A percentile compares a stretch with the other conserved stretches of the same genome.
Evolutionary conservation across 2,113 vertebrate genomes (phyloP).

Genomic region (Oxyruncus cristatus): DNA sequence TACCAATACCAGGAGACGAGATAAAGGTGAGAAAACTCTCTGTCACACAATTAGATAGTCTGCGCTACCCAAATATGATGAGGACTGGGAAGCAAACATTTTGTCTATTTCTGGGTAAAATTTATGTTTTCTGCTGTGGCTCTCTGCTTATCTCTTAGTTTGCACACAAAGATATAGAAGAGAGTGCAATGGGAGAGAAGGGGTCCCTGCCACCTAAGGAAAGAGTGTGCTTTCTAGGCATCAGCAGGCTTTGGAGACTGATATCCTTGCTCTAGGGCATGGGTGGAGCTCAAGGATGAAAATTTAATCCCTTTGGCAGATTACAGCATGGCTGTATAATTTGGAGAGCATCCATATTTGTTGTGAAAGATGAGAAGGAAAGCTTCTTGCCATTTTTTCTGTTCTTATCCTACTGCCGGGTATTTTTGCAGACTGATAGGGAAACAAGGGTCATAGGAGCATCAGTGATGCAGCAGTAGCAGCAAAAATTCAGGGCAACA

Average conservation of each 20-base stretch:
- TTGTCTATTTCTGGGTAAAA: background rate
- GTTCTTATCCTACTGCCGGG: background rate
- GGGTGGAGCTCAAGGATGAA: background rate
- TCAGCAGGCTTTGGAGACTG: background rate
- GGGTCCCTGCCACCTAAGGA: background rate
- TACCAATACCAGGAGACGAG: background rate
- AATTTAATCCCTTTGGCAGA: background rate
- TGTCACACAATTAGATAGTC: background rate
- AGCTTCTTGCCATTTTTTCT: background rate
- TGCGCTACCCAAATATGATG: accelerated
- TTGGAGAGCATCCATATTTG: background rate
- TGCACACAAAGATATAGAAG: background rate
- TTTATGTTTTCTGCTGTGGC: background rate
- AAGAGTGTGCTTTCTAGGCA: background rate
- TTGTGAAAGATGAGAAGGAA: background rate
- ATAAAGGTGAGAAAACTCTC: background rate
- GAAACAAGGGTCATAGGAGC: background rate
- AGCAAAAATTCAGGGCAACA: background rate
- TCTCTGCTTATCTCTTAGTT: background rate
- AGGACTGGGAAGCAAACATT: background rate
- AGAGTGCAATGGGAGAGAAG: background rate
- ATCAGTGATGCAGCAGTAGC: background rate
- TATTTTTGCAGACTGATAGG: background rate
- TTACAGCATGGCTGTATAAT: background rate
- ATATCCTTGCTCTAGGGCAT: background rate